These are phyloP conservation scores for Atethmia centrago DNA, from an alignment of 2,888 invertebrate species.

Conservation along the genomic window DNA sequence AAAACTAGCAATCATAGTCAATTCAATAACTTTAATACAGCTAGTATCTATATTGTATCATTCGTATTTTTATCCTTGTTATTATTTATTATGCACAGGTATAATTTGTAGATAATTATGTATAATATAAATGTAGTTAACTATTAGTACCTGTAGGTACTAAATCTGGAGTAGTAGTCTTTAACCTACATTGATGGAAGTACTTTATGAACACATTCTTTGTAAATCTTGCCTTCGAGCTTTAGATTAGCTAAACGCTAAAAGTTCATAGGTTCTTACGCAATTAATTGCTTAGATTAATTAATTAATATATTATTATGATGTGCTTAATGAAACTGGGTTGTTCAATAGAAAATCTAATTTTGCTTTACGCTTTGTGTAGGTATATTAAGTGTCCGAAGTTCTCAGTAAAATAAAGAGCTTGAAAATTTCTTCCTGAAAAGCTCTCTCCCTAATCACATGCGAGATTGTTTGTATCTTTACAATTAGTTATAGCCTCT, in stretches of 20 bases:
- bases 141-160: conserved; percentile 36
- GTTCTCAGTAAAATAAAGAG: conserved; percentile 11
- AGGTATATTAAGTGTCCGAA: background rate
- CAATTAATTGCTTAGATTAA: conserved; percentile 47
- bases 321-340: conserved; percentile 36
- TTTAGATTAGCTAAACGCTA: conserved; percentile 58
- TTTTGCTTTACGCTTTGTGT: conserved; percentile 26
- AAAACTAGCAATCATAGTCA: background rate
- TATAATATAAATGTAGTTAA: conserved; percentile 33
- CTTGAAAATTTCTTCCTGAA: conserved; percentile 37
- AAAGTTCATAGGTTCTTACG: conserved; percentile 51
- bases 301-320: conserved; percentile 45
- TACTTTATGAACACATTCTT: conserved; percentile 62
- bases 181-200: conserved; percentile 75
- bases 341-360: conserved; percentile 29
- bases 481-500: conserved; percentile 25
- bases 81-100: conserved; percentile 42
- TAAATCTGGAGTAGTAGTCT: conserved; percentile 66
- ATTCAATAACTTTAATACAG: conserved; percentile 11
- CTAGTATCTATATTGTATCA: too few species aligned
- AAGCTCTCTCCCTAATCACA: conserved; percentile 18
- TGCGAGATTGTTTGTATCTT: conserved; percentile 34
- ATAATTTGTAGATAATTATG: conserved; percentile 14
- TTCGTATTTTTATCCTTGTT: conserved; percentile 18
- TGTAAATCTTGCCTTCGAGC: conserved; percentile 57